These are phyloP conservation scores for Eledone cirrhosa DNA, from an alignment of 2,888 invertebrate genomes.

Conservation along the genomic window DNA sequence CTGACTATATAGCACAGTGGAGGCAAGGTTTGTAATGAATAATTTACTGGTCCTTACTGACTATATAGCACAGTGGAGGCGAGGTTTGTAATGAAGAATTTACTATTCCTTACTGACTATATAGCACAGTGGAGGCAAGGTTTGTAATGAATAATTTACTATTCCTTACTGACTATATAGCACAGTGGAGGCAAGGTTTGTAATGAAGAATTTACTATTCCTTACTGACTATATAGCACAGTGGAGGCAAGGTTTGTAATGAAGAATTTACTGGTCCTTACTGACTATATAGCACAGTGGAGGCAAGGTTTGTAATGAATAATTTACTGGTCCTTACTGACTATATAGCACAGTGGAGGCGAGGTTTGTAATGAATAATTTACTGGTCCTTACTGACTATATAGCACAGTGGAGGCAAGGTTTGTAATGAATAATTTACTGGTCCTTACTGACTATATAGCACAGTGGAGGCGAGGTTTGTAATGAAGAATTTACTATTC, in stretches of 20 bases:
- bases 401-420: neutral
- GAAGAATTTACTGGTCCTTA: neutral
- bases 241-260: neutral
- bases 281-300: neutral
- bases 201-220: neutral
- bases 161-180: neutral
- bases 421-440: neutral
- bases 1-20: neutral
- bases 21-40: neutral
- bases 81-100: neutral
- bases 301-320: neutral
- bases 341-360: neutral
- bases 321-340: neutral
- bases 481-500: neutral
- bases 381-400: neutral
- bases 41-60: neutral
- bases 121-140: neutral
- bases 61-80: neutral
- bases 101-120: neutral
- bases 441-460: neutral
- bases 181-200: neutral
- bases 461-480: neutral
- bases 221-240: neutral
- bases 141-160: neutral
- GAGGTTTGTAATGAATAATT: neutral